phyloP scores from a whole-genome alignment of 2,888 invertebrate genomes.

The Subacronicta megacephala region DNA sequence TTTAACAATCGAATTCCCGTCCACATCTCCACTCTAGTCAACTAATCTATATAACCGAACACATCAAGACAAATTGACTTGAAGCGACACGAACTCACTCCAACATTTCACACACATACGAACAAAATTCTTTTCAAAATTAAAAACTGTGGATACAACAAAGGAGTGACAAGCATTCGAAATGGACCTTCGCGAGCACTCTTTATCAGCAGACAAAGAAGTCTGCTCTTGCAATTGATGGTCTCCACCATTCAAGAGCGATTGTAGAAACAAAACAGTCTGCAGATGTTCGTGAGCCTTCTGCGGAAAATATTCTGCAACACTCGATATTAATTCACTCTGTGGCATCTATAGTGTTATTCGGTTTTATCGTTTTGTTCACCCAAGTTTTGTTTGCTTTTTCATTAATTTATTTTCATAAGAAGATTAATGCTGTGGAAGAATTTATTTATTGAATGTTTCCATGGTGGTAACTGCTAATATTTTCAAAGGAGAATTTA shows the following conservation, averaged over 20 bases:
- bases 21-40: not conserved
- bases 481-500: not conserved
- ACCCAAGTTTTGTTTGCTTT: conserved; percentile 28
- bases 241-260: conserved; percentile 58
- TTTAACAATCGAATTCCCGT: not conserved
- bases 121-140: conserved; percentile 47
- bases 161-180: conserved; percentile 58
- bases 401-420: conserved; percentile 32
- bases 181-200: conserved; percentile 60
- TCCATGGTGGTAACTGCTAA: not conserved
- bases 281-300: conserved; percentile 53
- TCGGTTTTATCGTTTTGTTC: conserved; percentile 39
- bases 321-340: conserved; percentile 50
- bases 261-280: conserved; percentile 64
- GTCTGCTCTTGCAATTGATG: conserved; percentile 71
- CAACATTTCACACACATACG: conserved; percentile 16
- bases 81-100: conserved; percentile 21
- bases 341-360: conserved; percentile 47
- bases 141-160: conserved; percentile 51
- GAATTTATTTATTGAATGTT: conserved; percentile 4
- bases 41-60: not conserved
- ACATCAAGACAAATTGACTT: conserved; percentile 19
- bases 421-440: conserved; percentile 13
- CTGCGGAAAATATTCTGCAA: conserved; percentile 46
- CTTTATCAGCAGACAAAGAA: conserved; percentile 67